Evolutionary conservation across 2,888 invertebrate species (phyloP).

Genomic region (Lypha dubia): DNA sequence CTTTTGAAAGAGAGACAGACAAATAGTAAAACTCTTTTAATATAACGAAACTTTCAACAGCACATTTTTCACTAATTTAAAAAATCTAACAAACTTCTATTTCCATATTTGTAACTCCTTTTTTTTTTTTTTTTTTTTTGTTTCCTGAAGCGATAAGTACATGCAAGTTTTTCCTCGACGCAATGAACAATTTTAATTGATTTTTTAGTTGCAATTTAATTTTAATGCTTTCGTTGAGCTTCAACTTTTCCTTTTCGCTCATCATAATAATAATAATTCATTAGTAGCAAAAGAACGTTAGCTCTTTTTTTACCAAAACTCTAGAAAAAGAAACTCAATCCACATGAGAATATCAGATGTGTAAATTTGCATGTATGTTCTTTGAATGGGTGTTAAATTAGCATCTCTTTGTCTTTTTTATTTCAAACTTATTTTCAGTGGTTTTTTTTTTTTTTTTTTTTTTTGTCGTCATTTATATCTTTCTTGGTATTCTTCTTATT

Average conservation of each 20-base stretch:
- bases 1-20: too few relatives aligned
- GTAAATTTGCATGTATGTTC: constrained; percentile 36
- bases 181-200: constrained; percentile 59
- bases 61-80: not conserved
- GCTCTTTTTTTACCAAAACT: constrained; percentile 50
- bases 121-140: too few relatives aligned
- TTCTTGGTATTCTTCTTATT: constrained; percentile 65
- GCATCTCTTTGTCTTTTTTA: constrained; percentile 67
- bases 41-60: too few relatives aligned
- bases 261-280: constrained; percentile 72
- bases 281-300: constrained; percentile 61
- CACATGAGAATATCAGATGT: constrained; percentile 31
- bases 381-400: constrained; percentile 72
- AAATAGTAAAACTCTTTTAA: too few relatives aligned
- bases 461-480: constrained; percentile 14
- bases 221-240: constrained; percentile 22
- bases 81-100: not conserved
- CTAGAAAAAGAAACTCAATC: constrained; percentile 18
- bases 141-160: not conserved
- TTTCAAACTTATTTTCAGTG: not conserved
- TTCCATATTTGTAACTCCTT: not conserved
- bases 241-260: constrained; percentile 42
- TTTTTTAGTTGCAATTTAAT: constrained; percentile 25
- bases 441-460: constrained; percentile 29
- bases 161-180: constrained; percentile 11